Evolutionary conservation across 2,113 vertebrate genomes (phyloP), one percentile per base, ranked within the genome.

Genomic region (Coryphaenoides rupestris): DNA sequence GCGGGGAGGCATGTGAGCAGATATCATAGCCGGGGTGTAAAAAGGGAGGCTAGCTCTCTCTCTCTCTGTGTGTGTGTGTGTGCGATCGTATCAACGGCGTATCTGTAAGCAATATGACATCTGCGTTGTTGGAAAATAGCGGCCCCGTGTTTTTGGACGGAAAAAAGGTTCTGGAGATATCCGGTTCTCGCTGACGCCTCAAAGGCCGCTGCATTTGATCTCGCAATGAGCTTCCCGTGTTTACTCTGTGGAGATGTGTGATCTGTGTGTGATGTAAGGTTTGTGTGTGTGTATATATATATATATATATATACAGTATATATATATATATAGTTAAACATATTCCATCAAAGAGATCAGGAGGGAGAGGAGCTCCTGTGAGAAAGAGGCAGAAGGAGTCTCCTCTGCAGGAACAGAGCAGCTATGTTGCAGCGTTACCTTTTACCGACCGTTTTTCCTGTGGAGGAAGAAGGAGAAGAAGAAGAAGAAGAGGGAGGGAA

Each of bases 81-180:
- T 19, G 60, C 66, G 73, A 81, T 76, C 62, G 77, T 68, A 82
- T 78, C 78, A 77, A 66, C 19, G 65, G 65, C 68, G 59, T 75
- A 67, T 77, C 70, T 45, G 70, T 68, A 66, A 40, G 13, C 55
- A 40, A 63, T 79, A 79, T 62, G 54, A 1, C 69, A 78, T 86
- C 76, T 69, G 22, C 28, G 33, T 78, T 59, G 67, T 72, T 72
- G 76, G 67, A 40, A n/a, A 40, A 40, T 66, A 65, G n/a, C 62
- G 40, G 52, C 52, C 4, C 2, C 7, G 33, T 1, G 33, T 40
- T 40, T n/a, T 40, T 40, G 72, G 40, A 62, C 69, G 62, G 73
- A 73, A 72, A 80, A 73, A 72, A 80, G 60, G 61, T 70, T 72
- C 63, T 40, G 17, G 22, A 74, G 63, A 74, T 78, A 75, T 75